Base-by-base conservation (phyloP, 2,888 invertebrate species). In the Patella ulyssiponensis region DNA sequence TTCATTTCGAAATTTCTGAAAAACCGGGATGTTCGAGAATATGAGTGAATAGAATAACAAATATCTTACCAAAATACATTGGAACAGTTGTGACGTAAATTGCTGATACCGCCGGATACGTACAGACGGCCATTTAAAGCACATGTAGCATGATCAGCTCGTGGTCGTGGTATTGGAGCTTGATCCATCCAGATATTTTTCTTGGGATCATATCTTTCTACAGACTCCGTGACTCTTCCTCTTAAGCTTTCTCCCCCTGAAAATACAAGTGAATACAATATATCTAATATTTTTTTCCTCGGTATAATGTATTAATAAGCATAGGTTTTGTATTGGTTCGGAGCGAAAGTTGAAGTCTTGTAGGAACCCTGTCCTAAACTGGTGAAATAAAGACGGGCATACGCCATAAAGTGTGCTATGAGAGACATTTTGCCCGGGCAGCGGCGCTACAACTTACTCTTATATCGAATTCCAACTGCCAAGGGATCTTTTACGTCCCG, bases 131-230 rank as follows among this genome's bases (percentile, higher is more conserved):
- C 84, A n/a, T 80, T 80, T 27, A 85, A 80, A n/a, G 84, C 85
- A 78, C 88, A 89, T 71, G 84, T 84, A 53, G 89, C 88, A 79
- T 89, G 90, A 84, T 90, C 88, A 12, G 86, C 88, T 9, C 89
- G 83, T 14, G 88, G 86, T 14, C 80, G 78, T n/a, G 89, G 89
- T 75, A 90, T 78, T 5, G 83, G 76, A 33, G 78, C 73, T 72
- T 85, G 78, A 33, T 81, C 76, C 12, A 80, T 81, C 90, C 90
- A 90, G 17, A 78, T 80, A 81, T 89, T 86, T 4, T 81, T 82
- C 44, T 81, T 76, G 0, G 88, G 88, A 77, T 90, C 88, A 75
- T 88, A 90, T 23, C 81, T 80, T 81, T 89, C 90, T 27, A 88
- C 84, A 0, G 80, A 79, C 73, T 86, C 87, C 9, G 87, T 86